Percentiles rank a stretch among this genome's conserved stretches.
These are phyloP conservation scores for Meandrina meandrites DNA, from an alignment of 92 coral and sea anemone genomes.

Conservation along the genomic window DNA sequence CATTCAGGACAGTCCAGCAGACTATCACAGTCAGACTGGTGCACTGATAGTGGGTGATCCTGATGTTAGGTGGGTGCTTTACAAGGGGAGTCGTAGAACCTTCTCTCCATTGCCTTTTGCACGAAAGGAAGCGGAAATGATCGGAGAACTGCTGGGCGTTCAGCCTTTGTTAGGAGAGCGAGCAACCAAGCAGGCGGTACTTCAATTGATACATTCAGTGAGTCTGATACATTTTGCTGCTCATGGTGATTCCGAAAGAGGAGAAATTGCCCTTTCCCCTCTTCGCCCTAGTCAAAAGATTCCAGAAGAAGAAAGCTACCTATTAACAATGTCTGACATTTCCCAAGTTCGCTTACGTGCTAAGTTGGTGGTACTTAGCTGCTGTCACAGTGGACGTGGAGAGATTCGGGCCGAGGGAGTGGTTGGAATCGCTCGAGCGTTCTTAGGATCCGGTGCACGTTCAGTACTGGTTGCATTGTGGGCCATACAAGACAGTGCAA, in stretches of 20 bases:
- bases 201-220: not conserved
- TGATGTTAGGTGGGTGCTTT: not conserved
- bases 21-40: not conserved
- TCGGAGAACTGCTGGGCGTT: not conserved
- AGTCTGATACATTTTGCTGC: not conserved
- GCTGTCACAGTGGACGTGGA: not conserved
- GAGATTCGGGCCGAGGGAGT: not conserved
- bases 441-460: not conserved
- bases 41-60: constrained; percentile 29
- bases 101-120: not conserved
- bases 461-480: not conserved
- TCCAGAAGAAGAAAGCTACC: not conserved
- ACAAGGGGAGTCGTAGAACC: not conserved
- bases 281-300: too few relatives aligned
- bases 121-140: not conserved
- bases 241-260: not conserved
- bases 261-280: not conserved
- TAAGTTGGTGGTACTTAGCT: not conserved
- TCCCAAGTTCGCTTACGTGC: not conserved
- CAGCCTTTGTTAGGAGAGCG: not conserved
- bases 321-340: not conserved
- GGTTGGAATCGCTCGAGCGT: not conserved
- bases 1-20: not conserved
- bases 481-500: not conserved
- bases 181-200: not conserved